These are phyloP conservation scores for Metopolophium dirhodum DNA, from an alignment of 1,140 invertebrate species.

Conservation along the genomic window DNA sequence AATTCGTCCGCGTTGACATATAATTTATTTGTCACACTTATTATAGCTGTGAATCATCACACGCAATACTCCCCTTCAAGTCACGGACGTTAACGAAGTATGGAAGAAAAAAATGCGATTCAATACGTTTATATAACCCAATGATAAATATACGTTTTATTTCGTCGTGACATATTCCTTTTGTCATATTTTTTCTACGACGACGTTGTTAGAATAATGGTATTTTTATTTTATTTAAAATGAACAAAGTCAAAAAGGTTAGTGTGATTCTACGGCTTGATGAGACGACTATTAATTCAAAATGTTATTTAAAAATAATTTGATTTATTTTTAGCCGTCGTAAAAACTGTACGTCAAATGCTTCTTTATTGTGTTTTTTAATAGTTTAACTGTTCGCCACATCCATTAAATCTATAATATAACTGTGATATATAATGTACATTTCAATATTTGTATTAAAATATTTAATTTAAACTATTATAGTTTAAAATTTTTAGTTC, in stretches of 20 bases:
- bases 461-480: neutral
- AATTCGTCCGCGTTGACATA: neutral
- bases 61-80: neutral
- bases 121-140: neutral
- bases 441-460: neutral
- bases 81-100: constrained; percentile 48
- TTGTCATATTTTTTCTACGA: neutral
- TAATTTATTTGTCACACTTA: constrained; percentile 42
- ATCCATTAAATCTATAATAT: neutral
- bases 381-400: neutral
- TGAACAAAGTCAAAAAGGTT: neutral
- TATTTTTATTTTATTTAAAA: constrained; percentile 19
- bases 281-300: neutral
- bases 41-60: constrained; percentile 13
- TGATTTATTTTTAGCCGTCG: neutral
- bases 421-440: neutral
- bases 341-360: neutral
- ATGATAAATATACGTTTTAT: constrained; percentile 15
- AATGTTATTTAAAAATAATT: neutral
- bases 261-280: neutral
- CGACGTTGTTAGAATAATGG: neutral
- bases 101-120: neutral
- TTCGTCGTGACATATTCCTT: neutral
- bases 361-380: neutral
- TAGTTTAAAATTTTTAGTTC: neutral